These are phyloP conservation scores for Magallana ariakensis DNA, from an alignment of 1,140 invertebrate genomes.

Conservation along the genomic window DNA sequence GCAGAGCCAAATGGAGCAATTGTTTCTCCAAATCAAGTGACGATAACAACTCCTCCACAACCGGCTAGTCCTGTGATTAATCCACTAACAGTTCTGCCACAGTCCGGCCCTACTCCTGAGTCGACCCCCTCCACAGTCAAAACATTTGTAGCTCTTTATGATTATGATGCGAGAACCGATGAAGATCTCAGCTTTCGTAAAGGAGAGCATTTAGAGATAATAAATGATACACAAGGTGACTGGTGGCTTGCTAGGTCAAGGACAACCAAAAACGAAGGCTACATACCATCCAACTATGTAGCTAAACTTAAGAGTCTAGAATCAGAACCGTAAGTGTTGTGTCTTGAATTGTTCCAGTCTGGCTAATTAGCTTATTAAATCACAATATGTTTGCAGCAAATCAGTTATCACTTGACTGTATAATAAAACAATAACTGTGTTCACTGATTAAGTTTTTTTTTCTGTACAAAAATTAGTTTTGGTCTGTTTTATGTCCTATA, in stretches of 20 bases:
- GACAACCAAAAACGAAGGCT: slow-evolving; percentile 93
- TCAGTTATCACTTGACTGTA: too few species aligned
- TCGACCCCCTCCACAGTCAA: slow-evolving; percentile 68
- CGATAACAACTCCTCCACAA: slow-evolving; percentile 57
- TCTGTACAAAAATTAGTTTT: too few species aligned
- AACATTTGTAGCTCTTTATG: slow-evolving; percentile 98
- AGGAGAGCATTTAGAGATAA: slow-evolving; percentile 97
- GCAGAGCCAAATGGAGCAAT: slow-evolving; percentile 57
- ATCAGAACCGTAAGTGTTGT: slow-evolving; percentile 95
- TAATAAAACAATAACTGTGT: too few species aligned
- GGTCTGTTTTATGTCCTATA: too few species aligned
- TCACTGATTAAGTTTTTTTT: too few species aligned
- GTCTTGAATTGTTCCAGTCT: too few species aligned
- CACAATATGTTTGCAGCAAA: too few species aligned
- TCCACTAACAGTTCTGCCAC: slow-evolving; percentile 42
- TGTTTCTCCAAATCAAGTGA: slow-evolving; percentile 46
- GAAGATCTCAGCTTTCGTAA: slow-evolving; percentile 99
- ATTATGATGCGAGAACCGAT: slow-evolving; percentile 99
- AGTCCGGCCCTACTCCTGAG: slow-evolving; percentile 55
- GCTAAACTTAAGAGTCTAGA: slow-evolving; percentile 99
- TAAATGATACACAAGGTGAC: slow-evolving; percentile 99
- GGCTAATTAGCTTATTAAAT: too few species aligned
- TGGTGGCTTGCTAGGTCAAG: slow-evolving; percentile 99
- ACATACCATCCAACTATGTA: slow-evolving; percentile 99
- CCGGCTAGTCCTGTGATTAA: slow-evolving; percentile 46